These are phyloP conservation scores for Micronycteris hirsuta DNA, from an alignment of 2,113 vertebrate genomes.

Conservation along the genomic window DNA sequence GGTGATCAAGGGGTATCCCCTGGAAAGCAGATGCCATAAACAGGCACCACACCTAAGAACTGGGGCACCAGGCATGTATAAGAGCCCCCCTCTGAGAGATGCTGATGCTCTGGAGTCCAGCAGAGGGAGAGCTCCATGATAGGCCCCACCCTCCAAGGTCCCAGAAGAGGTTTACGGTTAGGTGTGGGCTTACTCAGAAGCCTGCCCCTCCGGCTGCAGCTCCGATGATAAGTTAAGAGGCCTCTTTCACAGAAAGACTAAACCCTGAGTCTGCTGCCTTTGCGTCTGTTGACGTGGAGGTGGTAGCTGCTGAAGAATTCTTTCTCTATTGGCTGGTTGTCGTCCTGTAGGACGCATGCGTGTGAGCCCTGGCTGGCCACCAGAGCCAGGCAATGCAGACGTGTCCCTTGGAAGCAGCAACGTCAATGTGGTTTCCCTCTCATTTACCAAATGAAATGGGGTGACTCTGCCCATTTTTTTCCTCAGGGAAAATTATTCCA, in stretches of 20 bases:
- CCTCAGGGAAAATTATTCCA: background rate
- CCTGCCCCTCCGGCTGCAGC: background rate
- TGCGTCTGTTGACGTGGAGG: background rate
- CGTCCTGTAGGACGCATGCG: background rate
- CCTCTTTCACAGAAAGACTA: background rate
- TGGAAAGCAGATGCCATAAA: background rate
- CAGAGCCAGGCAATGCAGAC: background rate
- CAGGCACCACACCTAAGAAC: background rate
- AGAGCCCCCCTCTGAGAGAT: background rate
- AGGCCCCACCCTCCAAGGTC: background rate
- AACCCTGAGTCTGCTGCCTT: background rate
- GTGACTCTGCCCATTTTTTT: background rate
- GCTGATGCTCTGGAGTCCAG: background rate
- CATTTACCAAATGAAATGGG: background rate
- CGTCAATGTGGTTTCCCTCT: background rate
- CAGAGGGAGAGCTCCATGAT: background rate
- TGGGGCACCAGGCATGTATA: background rate
- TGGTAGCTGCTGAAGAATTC: background rate
- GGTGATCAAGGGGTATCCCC: background rate
- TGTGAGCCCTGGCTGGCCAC: background rate
- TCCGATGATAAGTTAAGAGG: background rate
- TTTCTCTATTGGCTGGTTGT: background rate
- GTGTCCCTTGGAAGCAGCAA: too few relatives aligned
- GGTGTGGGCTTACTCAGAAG: background rate
- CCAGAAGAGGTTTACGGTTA: background rate